phyloP scores from a whole-genome alignment of 2,113 vertebrate species.

The Entomyzon cyanotis region DNA sequence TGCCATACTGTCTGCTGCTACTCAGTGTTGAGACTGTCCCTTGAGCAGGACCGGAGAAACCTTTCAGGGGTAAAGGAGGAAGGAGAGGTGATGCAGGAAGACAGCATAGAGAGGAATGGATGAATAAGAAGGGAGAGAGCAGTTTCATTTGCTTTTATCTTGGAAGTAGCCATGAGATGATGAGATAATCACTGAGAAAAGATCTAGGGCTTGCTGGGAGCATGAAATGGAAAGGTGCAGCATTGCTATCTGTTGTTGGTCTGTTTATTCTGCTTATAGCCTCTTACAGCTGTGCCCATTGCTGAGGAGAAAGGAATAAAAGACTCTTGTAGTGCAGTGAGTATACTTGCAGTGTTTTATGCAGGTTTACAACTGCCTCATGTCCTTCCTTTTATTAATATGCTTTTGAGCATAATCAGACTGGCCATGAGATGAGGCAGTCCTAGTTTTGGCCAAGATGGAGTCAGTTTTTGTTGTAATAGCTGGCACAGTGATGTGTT shows the following conservation, averaged over 20 bases:
- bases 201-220: background rate
- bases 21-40: background rate
- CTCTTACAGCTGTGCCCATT: background rate
- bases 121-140: background rate
- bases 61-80: background rate
- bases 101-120: background rate
- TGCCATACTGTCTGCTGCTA: background rate
- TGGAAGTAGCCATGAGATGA: background rate
- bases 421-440: background rate
- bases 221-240: background rate
- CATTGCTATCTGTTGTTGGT: background rate
- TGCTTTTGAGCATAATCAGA: background rate
- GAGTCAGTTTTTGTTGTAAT: background rate
- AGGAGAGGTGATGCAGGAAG: background rate
- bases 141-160: background rate
- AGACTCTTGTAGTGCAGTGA: background rate
- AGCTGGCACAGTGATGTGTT: background rate
- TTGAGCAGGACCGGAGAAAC: background rate
- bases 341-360: background rate
- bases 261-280: background rate
- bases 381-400: background rate
- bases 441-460: background rate
- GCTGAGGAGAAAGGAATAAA: background rate
- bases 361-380: background rate
- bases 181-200: background rate